Base-by-base conservation (phyloP, 2,113 vertebrate genomes). In the Grammomys dolichurus region DNA sequence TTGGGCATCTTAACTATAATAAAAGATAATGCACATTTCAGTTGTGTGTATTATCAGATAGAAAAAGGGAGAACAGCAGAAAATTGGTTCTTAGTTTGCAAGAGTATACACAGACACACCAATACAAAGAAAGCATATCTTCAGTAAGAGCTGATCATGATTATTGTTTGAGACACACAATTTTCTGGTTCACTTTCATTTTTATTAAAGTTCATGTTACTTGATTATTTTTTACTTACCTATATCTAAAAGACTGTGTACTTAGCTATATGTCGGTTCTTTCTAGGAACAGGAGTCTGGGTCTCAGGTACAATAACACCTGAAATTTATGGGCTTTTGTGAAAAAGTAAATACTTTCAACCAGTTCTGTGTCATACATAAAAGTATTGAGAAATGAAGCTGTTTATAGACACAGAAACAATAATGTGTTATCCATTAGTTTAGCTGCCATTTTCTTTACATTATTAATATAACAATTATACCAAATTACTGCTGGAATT, bases 171-270 rank as follows among this genome's bases (percentile, higher is more conserved):
- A 95, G 43, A 69, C 54, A 77, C 58, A 70, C 19, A 76, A 69
- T 90, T 93, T 88, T 58, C 56, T 76, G 63, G 20, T 69, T 93
- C 56, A 69, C 65, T 96, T 96, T 94, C 8, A 63, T 31, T 96
- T 95, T 93, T 63, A 78, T 36, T 76, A 12, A 70, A 5, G 2
- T 54, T 85, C 65, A 85, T 54, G 19, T 78, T 88, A 72, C 65
- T 90, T 58, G 60, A 7, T n/a, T 54, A 75, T 89, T 92, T 95
- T 75, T 69, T 20, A n/a, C 7, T 67, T 54, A 7, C 67, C 31
- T 89, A 33, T 9, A 43, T 60, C 40, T 14, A 36, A 17, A 17
- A 94, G 4, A 1, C 56, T 93, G 28, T 76, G 10, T 33, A 58
- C 3, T 91, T 90, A 70, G 40, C 43, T 36, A 75, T 7, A 20